Evolutionary conservation across 2,113 vertebrate species (phyloP), one percentile per base, ranked within the genome.

Genomic region (Parus major): DNA sequence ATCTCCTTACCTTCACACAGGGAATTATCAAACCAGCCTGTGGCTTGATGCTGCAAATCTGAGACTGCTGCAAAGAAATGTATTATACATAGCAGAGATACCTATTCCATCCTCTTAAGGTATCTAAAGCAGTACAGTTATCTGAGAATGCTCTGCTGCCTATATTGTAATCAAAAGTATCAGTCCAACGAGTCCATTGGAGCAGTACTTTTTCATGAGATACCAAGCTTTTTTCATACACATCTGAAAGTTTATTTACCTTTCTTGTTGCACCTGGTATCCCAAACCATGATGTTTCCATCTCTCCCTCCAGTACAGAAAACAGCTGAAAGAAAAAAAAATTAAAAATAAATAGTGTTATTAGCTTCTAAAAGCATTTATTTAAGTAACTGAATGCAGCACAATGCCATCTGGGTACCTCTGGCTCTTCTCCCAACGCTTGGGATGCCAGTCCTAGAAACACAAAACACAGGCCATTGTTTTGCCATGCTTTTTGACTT

Each of bases 221-320:
- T 16, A 46, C 2, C 2, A 1, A 65, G 23, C 2, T 39, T 81
- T 84, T 35, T 15, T 10, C n/a, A 73, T 46, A 59, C 4, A 2
- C 13, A 75, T 59, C 28, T 49, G 22, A 60, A 88, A 65, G 44
- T 41, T 64, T 20, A 56, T 19, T 85, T 98, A 99, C 99, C 99
- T 99, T 99, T 99, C 96, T 99, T 99, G 96, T 98, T 99, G 97
- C 99, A 99, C 65, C 99, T 98, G 55, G 98, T 99, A 86, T 99
- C 99, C 99, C 99, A 99, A 92, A 99, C 95, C 98, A 99, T 99
- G 95, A 99, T 99, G 92, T 99, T 99, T 71, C 99, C 99, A 97
- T 99, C 99, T 98, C 99, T 98, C 69, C 98, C 99, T 87, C 99
- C 99, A 47, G 99, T 99, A 91, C 98, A 99, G 95, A 99, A 99